Conservation (phyloP, 2,113 vertebrate species). For the Pseudorhombus dupliciocellatus region DNA sequence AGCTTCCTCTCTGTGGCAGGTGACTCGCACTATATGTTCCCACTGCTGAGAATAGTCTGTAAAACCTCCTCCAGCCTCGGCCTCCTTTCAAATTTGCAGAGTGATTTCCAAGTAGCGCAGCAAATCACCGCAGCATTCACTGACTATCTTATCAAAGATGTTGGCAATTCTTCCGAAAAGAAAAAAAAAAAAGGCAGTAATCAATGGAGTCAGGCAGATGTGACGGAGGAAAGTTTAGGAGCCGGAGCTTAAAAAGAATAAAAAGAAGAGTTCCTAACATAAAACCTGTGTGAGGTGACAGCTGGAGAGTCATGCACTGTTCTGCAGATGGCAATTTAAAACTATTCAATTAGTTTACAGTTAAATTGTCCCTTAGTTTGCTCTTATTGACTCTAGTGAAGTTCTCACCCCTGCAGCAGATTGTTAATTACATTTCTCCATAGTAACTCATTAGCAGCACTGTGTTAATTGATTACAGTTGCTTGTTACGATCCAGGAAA, state of each 20-base stretch:
- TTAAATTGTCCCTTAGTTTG: background rate
- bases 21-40: slow-evolving; percentile 42
- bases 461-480: background rate
- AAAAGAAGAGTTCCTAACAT: background rate
- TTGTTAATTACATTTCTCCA: background rate
- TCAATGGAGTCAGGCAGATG: background rate
- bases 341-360: background rate
- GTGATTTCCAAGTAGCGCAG: slow-evolving; percentile 7
- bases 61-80: background rate
- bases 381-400: background rate
- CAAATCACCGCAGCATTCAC: background rate
- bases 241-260: background rate
- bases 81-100: slow-evolving; percentile 10
- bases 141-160: slow-evolving; percentile 3
- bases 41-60: background rate
- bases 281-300: background rate
- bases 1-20: slow-evolving; percentile 42
- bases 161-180: slow-evolving; percentile 10
- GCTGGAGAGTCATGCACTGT: background rate
- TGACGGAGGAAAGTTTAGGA: background rate
- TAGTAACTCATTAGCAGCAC: background rate
- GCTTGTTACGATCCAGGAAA: background rate
- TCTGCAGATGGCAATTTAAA: background rate
- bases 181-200: background rate
- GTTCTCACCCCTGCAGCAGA: background rate